These are phyloP conservation scores for Dipodomys ordii DNA, from an alignment of 2,113 vertebrate species.

Conservation along the genomic window DNA sequence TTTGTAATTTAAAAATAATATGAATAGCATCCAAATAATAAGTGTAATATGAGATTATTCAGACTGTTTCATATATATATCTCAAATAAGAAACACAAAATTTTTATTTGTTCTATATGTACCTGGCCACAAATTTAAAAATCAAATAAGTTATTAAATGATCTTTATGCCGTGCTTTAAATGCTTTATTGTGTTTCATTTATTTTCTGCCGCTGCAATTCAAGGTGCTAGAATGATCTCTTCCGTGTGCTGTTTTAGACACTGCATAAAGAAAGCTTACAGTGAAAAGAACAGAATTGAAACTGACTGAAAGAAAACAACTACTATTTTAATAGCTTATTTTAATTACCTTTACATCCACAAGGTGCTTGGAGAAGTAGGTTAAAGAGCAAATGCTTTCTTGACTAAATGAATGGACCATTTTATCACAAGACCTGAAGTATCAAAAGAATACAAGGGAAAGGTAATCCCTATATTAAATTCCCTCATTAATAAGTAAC, in stretches of 20 bases:
- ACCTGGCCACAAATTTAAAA: background rate
- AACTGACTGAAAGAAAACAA: background rate
- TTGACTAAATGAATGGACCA: background rate
- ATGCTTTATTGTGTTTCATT: background rate
- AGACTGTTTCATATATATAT: background rate
- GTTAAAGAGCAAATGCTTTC: background rate
- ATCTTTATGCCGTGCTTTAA: too few relatives aligned
- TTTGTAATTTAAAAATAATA: background rate
- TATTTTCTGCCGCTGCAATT: background rate
- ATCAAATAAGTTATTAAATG: too few relatives aligned
- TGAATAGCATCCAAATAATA: background rate
- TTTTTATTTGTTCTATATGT: background rate
- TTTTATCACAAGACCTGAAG: background rate
- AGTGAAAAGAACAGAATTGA: background rate
- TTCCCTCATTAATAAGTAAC: background rate
- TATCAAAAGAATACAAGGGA: background rate
- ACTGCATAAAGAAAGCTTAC: background rate
- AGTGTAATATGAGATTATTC: background rate
- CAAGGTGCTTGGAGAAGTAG: background rate
- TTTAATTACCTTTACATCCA: conserved; percentile 41
- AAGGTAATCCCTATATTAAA: background rate
- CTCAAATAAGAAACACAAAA: background rate
- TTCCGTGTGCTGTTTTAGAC: background rate
- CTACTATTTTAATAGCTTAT: background rate
- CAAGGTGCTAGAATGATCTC: background rate